Conservation (phyloP, 2,113 vertebrate species). For the Stercorarius parasiticus region DNA sequence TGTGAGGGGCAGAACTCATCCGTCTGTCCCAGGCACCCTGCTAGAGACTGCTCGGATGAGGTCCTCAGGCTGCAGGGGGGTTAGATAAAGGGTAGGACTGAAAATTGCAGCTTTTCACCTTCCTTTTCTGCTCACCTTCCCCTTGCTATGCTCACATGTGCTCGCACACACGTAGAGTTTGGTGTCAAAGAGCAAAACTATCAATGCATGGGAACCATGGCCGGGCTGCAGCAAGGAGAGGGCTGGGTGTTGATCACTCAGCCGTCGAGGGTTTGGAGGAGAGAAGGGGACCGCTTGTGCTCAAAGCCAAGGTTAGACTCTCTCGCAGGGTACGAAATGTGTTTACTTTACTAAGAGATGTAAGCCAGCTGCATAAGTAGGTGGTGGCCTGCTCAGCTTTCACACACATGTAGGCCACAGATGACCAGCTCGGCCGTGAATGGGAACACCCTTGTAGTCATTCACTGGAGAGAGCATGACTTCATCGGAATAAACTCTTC, state of each 20-base stretch:
- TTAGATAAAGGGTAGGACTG: not conserved
- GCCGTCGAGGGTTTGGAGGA: not conserved
- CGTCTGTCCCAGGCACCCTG: not conserved
- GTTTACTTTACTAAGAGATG: not conserved
- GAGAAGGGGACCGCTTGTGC: not conserved
- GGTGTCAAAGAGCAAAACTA: not conserved
- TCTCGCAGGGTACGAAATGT: not conserved
- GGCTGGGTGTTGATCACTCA: not conserved
- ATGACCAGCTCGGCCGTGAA: not conserved
- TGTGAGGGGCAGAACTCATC: fast-evolving
- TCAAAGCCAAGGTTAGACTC: not conserved
- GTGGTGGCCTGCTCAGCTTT: conserved; percentile 1
- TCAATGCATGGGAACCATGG: fast-evolving
- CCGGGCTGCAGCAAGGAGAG: not conserved
- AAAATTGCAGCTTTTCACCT: not conserved
- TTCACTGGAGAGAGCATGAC: not conserved
- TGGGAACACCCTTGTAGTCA: not conserved
- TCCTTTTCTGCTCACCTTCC: not conserved
- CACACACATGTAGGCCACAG: not conserved
- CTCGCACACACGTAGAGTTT: not conserved
- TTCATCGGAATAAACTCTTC: not conserved
- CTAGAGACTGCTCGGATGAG: not conserved
- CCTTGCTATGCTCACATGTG: fast-evolving
- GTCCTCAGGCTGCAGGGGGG: not conserved
- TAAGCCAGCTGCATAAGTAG: not conserved